Base-by-base conservation (phyloP, 1,140 invertebrate species). In the Bathynomus jamesi region DNA sequence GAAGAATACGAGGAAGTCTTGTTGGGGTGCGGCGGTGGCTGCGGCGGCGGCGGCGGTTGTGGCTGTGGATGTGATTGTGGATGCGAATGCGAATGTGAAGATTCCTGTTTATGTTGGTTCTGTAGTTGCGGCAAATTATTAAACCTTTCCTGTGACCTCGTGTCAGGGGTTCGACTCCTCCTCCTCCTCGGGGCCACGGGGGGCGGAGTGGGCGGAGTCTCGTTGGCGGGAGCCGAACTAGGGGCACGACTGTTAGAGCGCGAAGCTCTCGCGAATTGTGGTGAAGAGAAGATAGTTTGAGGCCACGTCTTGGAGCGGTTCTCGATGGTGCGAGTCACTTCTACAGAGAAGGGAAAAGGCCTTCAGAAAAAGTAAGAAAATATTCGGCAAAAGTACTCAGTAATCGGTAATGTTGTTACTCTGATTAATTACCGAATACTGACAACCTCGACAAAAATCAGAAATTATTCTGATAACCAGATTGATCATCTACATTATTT, bases 241-340 rank as follows among this genome's bases (percentile, higher is more conserved):
- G 72, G 72, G n/a, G 72, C 68, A 28, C 69, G 40, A 31, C 67
- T 74, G 64, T 77, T 80, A 71, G 60, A 75, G 69, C 60, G 67
- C 65, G 66, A 70, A 29, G 72, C 64, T 46, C 71, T 53, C 64
- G 68, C 46, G 46, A 70, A 65, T 64, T 73, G 69, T 31, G 69
- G 75, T 32, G 66, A 76, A 61, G 70, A 73, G 66, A 76, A 76
- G 61, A 73, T 70, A 69, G 72, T 76, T 32, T 74, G 72, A 5
- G 75, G 75, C 21, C 72, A 76, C 67, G 70, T 76, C 28, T 69
- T 65, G 31, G 67, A 69, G 32, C 72, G 75, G 21, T 63, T 69
- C 53, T 80, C 78, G 62, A 67, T 75, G 28, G 72, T 72, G 46
- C 72, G 77, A 40, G 71, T 81, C 31, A 87, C 84, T 61, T 84